Percentiles rank a stretch among this genome's conserved stretches.
Conservation (phyloP, 2,797 vertebrate species). For the Decapterus maruadsi region DNA sequence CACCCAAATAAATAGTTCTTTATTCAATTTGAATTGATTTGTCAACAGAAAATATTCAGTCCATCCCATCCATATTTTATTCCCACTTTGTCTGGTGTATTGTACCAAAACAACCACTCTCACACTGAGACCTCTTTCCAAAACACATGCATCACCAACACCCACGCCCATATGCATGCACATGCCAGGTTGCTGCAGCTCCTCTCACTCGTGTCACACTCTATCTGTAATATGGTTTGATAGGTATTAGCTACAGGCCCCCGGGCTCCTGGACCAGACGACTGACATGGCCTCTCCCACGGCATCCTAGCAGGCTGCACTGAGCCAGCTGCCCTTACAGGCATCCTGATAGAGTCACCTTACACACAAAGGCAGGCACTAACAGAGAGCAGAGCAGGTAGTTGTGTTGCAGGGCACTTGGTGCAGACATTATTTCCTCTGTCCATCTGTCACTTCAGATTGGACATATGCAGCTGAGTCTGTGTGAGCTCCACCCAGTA, state of each 20-base stretch:
- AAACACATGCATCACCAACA: slow-evolving; percentile 63
- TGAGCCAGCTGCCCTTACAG: slow-evolving; percentile 64
- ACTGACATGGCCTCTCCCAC: slow-evolving; percentile 46
- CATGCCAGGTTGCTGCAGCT: slow-evolving; percentile 48
- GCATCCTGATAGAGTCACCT: slow-evolving; percentile 45
- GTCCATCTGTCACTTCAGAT: slow-evolving; percentile 64
- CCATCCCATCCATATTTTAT: slow-evolving; percentile 34
- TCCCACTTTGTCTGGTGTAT: slow-evolving; percentile 22
- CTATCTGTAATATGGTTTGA: slow-evolving; percentile 54
- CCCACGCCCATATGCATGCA: slow-evolving; percentile 44
- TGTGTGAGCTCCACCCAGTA: slow-evolving; percentile 28
- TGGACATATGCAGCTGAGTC: slow-evolving; percentile 43
- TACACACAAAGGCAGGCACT: slow-evolving; percentile 31
- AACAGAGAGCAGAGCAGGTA: slow-evolving; percentile 36
- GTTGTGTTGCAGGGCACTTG: slow-evolving; percentile 42
- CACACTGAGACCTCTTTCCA: slow-evolving; percentile 46
- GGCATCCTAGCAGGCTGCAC: slow-evolving; percentile 42
- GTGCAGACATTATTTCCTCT: slow-evolving; percentile 53
- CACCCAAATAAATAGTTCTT: not conserved
- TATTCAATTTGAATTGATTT: not conserved
- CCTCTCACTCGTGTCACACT: slow-evolving; percentile 39
- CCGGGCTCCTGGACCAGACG: slow-evolving; percentile 45
- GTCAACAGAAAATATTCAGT: slow-evolving; percentile 11
- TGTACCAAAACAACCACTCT: slow-evolving; percentile 50
- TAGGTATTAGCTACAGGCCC: slow-evolving; percentile 61